phyloP scores from a whole-genome alignment of 2,113 vertebrate genomes.

The Spea bombifrons region DNA sequence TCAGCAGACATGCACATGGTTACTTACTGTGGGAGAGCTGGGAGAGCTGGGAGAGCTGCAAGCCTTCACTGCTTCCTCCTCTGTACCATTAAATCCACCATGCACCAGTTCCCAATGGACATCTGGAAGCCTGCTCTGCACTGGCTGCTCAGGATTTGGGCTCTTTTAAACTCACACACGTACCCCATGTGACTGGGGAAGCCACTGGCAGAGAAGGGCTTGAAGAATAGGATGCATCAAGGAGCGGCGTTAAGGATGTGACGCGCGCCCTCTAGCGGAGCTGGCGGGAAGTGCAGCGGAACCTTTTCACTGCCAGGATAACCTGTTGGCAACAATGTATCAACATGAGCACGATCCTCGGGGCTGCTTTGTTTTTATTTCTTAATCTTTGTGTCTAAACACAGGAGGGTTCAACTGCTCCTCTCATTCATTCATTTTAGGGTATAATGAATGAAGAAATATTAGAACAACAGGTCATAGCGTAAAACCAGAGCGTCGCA shows the following conservation, averaged over 20 bases:
- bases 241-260: slow-evolving; percentile 37
- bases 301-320: slow-evolving; percentile 23
- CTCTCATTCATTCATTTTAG: too few species aligned
- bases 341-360: too few species aligned
- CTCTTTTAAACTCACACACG: slow-evolving; percentile 64
- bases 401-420: too few species aligned
- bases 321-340: not conserved
- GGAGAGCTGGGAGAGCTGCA: not conserved
- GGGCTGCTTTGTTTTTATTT: too few species aligned
- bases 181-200: slow-evolving; percentile 64
- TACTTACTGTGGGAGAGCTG: not conserved
- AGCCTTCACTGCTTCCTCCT: not conserved
- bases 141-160: slow-evolving; percentile 56
- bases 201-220: slow-evolving; percentile 60
- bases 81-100: slow-evolving; percentile 6
- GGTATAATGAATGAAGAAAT: too few species aligned
- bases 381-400: too few species aligned
- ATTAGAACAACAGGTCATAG: too few species aligned
- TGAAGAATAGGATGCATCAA: slow-evolving; percentile 1
- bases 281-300: slow-evolving; percentile 50
- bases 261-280: slow-evolving; percentile 56
- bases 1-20: not conserved
- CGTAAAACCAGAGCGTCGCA: too few species aligned
- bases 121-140: slow-evolving; percentile 50
- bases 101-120: slow-evolving; percentile 23